Base-by-base conservation (phyloP, 2,113 vertebrate species). In the Pandion haliaetus region DNA sequence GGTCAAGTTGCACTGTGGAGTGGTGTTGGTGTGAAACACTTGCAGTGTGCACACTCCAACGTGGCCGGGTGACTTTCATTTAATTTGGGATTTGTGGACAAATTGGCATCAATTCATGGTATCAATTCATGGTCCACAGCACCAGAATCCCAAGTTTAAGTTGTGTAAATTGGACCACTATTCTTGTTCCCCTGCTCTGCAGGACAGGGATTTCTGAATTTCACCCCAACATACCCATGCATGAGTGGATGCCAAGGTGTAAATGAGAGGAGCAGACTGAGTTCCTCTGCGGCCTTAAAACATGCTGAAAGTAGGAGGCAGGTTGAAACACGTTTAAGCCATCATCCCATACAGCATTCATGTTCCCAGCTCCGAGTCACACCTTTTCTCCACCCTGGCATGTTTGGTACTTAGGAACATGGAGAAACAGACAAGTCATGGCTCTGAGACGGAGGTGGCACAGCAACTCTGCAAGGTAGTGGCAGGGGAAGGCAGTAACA, bases 261-360 rank as follows among this genome's bases (percentile, higher is more conserved):
- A 78, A 88, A 67, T 2, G 2, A 40, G 47, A 89, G n/a, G 42
- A 77, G 21, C 18, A 78, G 55, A 62, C 10, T 73, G 55, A 74
- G 42, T 21, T 52, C 32, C 32, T 17, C 28, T 50, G 45, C 16
- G 40, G 32, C 49, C 72, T 47, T 63, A 58, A 78, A 34, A 63
- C 21, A 34, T 1, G 6, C n/a, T 16, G 34, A 77, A 45, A 44
- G 17, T 10, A 86, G 23, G 9, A 86, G 19, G 10, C 14, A 83
- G 28, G 26, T 12, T 82, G 76, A 57, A 88, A 85, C 14, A 62
- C 25, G 19, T 70, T 58, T 70, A 77, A 86, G 40, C n/a, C 49
- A 44, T 28, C 7, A 0, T 55, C 17, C 40, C 21, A 12, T 17
- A 10, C 11, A 73, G 18, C 28, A 36, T 19, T 90, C 1, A 0